Conservation (phyloP, 2,888 invertebrate species). For the Hemaris fuciformis region DNA sequence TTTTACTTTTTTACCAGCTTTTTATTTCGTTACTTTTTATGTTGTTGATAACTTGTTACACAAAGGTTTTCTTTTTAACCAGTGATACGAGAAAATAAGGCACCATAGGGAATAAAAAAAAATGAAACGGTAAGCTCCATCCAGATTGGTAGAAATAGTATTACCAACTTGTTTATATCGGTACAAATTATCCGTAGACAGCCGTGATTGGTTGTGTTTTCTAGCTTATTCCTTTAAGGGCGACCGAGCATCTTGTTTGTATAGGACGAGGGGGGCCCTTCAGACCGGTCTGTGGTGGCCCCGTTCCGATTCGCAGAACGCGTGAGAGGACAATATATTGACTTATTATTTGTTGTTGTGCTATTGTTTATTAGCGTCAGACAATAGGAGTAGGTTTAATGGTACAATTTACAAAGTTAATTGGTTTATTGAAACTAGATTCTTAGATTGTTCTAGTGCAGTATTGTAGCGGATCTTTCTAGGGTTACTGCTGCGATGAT, state of each 20-base stretch:
- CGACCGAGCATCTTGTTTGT: slow-evolving; percentile 14
- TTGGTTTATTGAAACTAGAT: background rate
- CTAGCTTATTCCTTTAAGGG: slow-evolving; percentile 1
- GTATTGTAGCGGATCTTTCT: background rate
- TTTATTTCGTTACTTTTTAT: too few relatives aligned
- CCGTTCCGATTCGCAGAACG: slow-evolving; percentile 46
- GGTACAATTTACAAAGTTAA: background rate
- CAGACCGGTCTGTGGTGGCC: slow-evolving; percentile 54
- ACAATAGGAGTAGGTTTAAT: slow-evolving; percentile 5
- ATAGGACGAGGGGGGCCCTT: slow-evolving; percentile 25
- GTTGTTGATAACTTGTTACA: too few relatives aligned
- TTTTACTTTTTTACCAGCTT: too few relatives aligned
- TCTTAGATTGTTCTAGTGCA: background rate
- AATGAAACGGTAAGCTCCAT: background rate
- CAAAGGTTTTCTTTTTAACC: too few relatives aligned
- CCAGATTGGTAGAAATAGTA: background rate
- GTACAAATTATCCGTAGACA: background rate
- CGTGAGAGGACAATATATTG: slow-evolving; percentile 16
- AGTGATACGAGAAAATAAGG: too few relatives aligned
- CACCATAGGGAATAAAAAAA: too few relatives aligned
- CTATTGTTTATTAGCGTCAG: slow-evolving; percentile 5
- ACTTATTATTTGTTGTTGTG: background rate
- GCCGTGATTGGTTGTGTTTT: background rate
- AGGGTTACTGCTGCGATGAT: background rate
- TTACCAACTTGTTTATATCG: background rate